A percentile compares a stretch with the other conserved stretches of the same genome.
phyloP scores from a whole-genome alignment of 2,797 vertebrate species.

The Lacerta viridis region DNA sequence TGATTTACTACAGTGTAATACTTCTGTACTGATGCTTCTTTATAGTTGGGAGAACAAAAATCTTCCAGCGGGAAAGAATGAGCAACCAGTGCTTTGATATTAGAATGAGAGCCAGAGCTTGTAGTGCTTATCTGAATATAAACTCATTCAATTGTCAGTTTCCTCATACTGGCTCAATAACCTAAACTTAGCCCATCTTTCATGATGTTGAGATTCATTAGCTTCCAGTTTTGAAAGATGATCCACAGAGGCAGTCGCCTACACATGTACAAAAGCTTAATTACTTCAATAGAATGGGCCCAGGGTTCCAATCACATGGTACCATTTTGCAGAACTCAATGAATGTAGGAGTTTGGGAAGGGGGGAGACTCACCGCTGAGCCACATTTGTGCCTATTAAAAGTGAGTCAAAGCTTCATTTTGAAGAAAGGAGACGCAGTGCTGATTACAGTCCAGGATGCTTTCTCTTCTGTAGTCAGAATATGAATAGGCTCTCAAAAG shows the following conservation, averaged over 20 bases:
- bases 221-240: constrained; percentile 1
- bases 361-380: background rate
- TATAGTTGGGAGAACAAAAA: background rate
- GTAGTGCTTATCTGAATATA: background rate
- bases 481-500: background rate
- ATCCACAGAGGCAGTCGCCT: background rate
- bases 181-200: background rate
- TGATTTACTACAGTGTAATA: background rate
- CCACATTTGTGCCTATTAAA: constrained; percentile 10
- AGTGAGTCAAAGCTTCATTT: constrained; percentile 13
- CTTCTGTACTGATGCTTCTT: background rate
- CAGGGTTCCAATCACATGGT: constrained; percentile 8
- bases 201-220: constrained; percentile 3
- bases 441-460: background rate
- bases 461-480: background rate
- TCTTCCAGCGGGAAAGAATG: background rate
- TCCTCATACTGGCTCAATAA: background rate
- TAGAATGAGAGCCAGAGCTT: background rate
- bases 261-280: constrained; percentile 8
- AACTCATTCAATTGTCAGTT: background rate
- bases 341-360: constrained; percentile 8
- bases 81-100: background rate
- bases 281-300: constrained; percentile 5
- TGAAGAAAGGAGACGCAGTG: background rate
- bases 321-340: background rate